Conservation (phyloP, 1,140 invertebrate species). For the Drosophila grimshawi region DNA sequence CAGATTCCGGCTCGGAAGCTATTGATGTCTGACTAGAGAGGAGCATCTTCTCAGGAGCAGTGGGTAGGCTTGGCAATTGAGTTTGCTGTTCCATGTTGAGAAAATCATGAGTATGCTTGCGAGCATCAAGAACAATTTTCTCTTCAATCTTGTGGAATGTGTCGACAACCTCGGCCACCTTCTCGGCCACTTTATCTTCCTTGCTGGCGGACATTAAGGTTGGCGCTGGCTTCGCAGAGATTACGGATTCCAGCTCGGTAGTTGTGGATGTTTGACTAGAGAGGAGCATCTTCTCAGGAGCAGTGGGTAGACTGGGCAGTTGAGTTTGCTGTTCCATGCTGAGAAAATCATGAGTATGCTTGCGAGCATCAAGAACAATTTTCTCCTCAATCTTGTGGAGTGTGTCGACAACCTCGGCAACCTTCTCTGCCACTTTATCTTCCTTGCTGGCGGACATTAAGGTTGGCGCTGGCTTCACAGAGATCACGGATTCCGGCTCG, state of each 20-base stretch:
- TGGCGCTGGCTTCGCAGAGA: slow-evolving; percentile 45
- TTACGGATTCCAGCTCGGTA: slow-evolving; percentile 57
- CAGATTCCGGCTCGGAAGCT: slow-evolving; percentile 56
- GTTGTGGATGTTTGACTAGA: slow-evolving; percentile 57
- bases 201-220: slow-evolving; percentile 3
- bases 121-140: slow-evolving; percentile 51
- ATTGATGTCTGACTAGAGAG: slow-evolving; percentile 55
- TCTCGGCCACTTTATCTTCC: slow-evolving; percentile 60
- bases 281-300: slow-evolving; percentile 39
- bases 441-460: slow-evolving; percentile 16
- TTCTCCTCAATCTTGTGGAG: slow-evolving; percentile 69
- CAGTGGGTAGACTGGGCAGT: slow-evolving; percentile 42
- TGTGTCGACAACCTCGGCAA: slow-evolving; percentile 59
- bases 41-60: slow-evolving; percentile 23
- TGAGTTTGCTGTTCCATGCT: slow-evolving; percentile 75
- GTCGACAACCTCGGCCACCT: slow-evolving; percentile 54
- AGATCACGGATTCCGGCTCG: slow-evolving; percentile 57
- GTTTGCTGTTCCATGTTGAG: slow-evolving; percentile 71
- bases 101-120: slow-evolving; percentile 70
- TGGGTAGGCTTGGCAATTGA: slow-evolving; percentile 53
- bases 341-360: slow-evolving; percentile 74
- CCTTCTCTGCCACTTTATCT: slow-evolving; percentile 61
- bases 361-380: slow-evolving; percentile 51
- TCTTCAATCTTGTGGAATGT: slow-evolving; percentile 71
- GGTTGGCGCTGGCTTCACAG: slow-evolving; percentile 41